These are phyloP conservation scores for Triplophysa dalaica DNA, from an alignment of 2,113 vertebrate species.

Conservation along the genomic window DNA sequence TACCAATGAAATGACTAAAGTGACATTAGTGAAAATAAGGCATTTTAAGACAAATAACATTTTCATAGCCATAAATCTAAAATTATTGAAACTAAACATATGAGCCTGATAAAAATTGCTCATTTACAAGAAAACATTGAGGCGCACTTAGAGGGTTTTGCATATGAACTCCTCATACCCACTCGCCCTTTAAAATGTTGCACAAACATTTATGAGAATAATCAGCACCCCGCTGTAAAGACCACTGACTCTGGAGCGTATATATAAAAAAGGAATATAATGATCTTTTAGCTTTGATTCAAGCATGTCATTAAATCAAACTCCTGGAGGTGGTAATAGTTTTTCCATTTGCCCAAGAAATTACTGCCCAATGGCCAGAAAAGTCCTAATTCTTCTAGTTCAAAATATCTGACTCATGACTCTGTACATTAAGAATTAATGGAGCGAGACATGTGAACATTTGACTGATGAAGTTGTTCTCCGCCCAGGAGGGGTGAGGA, in stretches of 20 bases:
- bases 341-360: neutral
- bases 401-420: conserved; percentile 39
- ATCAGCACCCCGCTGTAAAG: neutral
- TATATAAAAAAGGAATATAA: neutral
- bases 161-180: too few species aligned
- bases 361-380: conserved; percentile 6
- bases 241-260: neutral
- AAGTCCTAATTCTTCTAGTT: conserved; percentile 36
- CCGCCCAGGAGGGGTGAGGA: conserved; percentile 12
- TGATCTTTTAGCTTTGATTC: neutral
- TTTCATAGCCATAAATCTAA: too few species aligned
- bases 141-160: too few species aligned
- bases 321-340: neutral
- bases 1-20: too few species aligned
- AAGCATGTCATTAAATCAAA: neutral
- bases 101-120: too few species aligned
- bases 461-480: conserved; percentile 33
- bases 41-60: too few species aligned
- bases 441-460: neutral
- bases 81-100: too few species aligned
- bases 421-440: conserved; percentile 42
- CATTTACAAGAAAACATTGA: too few species aligned
- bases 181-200: too few species aligned
- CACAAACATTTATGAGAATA: too few species aligned
- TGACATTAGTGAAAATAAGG: too few species aligned